phyloP scores from a whole-genome alignment of 2,888 invertebrate species.

The Synergus laeviventris region DNA sequence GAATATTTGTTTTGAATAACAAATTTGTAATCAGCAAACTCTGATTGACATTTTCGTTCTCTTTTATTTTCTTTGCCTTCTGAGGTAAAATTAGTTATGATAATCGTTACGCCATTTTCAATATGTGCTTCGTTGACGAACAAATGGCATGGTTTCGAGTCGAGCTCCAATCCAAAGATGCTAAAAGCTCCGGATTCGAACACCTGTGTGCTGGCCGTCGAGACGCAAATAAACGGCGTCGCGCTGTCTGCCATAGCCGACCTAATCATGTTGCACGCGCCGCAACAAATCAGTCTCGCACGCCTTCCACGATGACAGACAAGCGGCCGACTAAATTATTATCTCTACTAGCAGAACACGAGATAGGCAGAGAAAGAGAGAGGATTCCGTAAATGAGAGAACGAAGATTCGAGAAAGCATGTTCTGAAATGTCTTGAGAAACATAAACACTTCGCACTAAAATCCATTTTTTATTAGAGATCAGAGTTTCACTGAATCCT shows the following conservation, averaged over 20 bases:
- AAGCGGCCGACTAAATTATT: slow-evolving; percentile 46
- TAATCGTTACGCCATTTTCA: neutral
- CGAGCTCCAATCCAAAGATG: neutral
- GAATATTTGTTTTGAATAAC: too few species aligned
- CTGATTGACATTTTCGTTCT: too few species aligned
- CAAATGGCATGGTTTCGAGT: neutral
- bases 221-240: slow-evolving; percentile 73
- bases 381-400: neutral
- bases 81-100: neutral
- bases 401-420: neutral
- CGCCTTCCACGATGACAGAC: slow-evolving; percentile 45
- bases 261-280: slow-evolving; percentile 61
- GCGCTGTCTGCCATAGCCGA: slow-evolving; percentile 69
- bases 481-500: neutral
- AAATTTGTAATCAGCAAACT: too few species aligned
- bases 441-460: neutral
- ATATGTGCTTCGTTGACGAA: neutral
- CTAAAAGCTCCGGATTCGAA: slow-evolving; percentile 41
- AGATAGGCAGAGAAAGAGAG: neutral
- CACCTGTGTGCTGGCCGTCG: slow-evolving; percentile 47
- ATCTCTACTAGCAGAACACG: slow-evolving; percentile 38
- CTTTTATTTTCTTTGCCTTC: neutral
- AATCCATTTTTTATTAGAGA: neutral
- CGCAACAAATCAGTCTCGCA: slow-evolving; percentile 60
- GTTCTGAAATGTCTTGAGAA: neutral